Conservation (phyloP, 2,888 invertebrate species). For the Plagodis dolabraria region DNA sequence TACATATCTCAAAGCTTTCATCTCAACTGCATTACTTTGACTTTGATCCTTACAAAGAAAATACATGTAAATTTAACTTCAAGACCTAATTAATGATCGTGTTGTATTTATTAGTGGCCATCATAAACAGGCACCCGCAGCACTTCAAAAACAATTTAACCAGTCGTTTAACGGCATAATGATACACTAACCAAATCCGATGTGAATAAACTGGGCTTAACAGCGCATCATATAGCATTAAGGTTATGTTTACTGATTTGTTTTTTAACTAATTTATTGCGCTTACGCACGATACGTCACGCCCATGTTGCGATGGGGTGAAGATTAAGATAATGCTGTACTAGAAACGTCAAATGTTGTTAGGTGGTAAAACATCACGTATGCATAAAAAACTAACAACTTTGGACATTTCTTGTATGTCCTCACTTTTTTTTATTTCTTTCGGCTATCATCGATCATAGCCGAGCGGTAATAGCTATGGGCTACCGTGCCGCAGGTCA, state of each 20-base stretch:
- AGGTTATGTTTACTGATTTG: constrained; percentile 75
- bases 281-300: constrained; percentile 67
- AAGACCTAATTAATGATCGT: too few relatives aligned
- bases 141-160: constrained; percentile 58
- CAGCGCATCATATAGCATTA: constrained; percentile 68
- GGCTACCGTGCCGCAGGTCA: too few relatives aligned
- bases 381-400: too few relatives aligned
- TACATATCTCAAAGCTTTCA: too few relatives aligned
- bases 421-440: too few relatives aligned
- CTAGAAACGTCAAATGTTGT: constrained; percentile 38
- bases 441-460: too few relatives aligned
- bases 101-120: constrained; percentile 9
- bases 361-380: too few relatives aligned
- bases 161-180: constrained; percentile 63
- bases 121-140: constrained; percentile 37
- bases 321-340: constrained; percentile 23
- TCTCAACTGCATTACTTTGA: too few relatives aligned
- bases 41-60: too few relatives aligned
- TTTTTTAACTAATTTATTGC: constrained; percentile 82
- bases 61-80: too few relatives aligned
- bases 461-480: too few relatives aligned
- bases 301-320: constrained; percentile 53
- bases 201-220: constrained; percentile 43
- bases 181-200: constrained; percentile 48
- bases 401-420: too few relatives aligned